Evolutionary conservation across 2,797 vertebrate genomes (phyloP), one percentile per base, ranked within the genome.

Genomic region (Epinephelus awoara): DNA sequence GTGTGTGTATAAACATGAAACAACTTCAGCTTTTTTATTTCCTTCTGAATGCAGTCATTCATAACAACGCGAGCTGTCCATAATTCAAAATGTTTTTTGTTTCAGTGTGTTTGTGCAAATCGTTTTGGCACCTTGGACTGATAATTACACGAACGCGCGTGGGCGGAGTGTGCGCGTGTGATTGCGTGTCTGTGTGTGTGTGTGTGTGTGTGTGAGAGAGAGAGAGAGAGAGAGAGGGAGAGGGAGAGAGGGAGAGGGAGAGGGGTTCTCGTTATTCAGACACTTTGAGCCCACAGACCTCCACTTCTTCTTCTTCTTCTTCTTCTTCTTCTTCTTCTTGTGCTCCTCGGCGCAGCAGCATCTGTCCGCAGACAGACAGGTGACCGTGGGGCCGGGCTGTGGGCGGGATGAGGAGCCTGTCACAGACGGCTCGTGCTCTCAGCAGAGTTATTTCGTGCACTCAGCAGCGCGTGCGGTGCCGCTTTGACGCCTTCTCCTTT

Each of bases 101-200:
- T 19, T 64, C 29, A 50, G 38, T 29, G 47, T 69, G 61, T 19
- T 21, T 59, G 34, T 56, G 44, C 49, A 14, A 34, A 61, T 17
- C 50, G 75, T 77, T 78, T 67, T 68, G 62, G 75, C 77, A 78
- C 52, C 73, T 75, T 44, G 46, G 18, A 34, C 87, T 77, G 70
- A 70, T 75, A 77, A 85, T 85, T 79, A 71, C 80, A 67, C 34
- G 34, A 72, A 75, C 23, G 75, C n/a, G 77, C 74, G 87, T 87
- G 62, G 75, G 86, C 68, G 87, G 82, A 70, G 58, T 55, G 27
- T 42, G 80, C 15, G 76, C 13, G 72, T 55, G 82, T 40, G 55
- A 3, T 46, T 46, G 61, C 25, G 69, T 57, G 64, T 38, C 10
- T 27, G 65, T 38, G 63, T 25, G 29, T 38, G 71, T 10, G 38